Evolutionary conservation across 2,888 invertebrate genomes (phyloP), one percentile per base, ranked within the genome.

Genomic region (Machimus atricapillus): DNA sequence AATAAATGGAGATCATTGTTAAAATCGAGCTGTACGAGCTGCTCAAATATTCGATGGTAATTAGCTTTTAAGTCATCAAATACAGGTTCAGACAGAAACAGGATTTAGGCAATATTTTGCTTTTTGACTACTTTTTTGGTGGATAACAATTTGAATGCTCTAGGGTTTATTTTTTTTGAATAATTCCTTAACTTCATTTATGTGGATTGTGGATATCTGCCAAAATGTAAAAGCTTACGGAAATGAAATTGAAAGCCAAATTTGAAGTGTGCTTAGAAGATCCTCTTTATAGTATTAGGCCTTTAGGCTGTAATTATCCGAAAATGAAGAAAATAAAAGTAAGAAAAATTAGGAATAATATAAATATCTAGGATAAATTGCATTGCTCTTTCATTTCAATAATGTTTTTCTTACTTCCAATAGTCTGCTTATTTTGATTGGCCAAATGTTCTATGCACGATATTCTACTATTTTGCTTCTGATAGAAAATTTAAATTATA

Each of bases 1-100:
- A 81, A 79, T 46, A 79, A 81, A 81, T n/a, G 56, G 79, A 81
- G 34, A 43, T 78, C 8, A 23, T 78, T 78, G 7, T 78, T 19
- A 43, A 78, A 43, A 66, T 23, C 27, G 12, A 58, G 58, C 58
- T 23, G 58, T 58, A 23, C 9, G 7, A 58, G 58, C 12, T 12
- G 23, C 66, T n/a, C 16, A 78, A 43, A 6, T 78, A 78, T 78
- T 46, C 46, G 3, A 66, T 78, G 78, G n/a, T 78, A 78, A 23
- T 78, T 78, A 43, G 78, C 23, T 78, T 78, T 78, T 78, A 78
- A 37, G 78, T 78, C 23, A 40, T n/a, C 27, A 9, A 23, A 66
- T 23, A 27, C 66, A 66, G 66, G 66, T 66, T 66, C 23, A 66
- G 27, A 12, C 23, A 66, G 27, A 19, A 66, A 66, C 6, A 66